Conservation (phyloP, 1,140 invertebrate genomes). For the Bradynema listronoti region DNA sequence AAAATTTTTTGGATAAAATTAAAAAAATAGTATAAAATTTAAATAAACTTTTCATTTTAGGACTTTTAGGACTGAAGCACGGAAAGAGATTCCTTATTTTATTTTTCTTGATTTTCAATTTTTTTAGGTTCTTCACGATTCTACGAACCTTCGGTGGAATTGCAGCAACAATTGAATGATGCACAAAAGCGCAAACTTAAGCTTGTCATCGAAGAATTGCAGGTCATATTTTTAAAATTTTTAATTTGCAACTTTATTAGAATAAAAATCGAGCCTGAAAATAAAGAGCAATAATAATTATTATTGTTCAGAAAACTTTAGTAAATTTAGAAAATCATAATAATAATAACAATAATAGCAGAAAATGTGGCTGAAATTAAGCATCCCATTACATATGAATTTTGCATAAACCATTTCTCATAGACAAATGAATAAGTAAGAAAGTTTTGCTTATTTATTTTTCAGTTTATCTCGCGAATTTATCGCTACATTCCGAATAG, state of each 20-base stretch:
- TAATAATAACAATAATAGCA: too few relatives aligned
- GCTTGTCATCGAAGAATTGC: neutral
- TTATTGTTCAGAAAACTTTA: too few relatives aligned
- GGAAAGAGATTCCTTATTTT: neutral
- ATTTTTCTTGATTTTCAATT: neutral
- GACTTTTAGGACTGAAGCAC: neutral
- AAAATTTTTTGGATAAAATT: neutral
- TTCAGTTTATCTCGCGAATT: constrained; percentile 2
- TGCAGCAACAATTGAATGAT: neutral
- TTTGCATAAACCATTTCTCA: too few relatives aligned
- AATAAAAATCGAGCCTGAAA: too few relatives aligned
- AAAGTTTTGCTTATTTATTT: neutral
- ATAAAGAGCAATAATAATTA: too few relatives aligned
- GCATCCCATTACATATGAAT: too few relatives aligned
- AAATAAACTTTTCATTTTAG: neutral
- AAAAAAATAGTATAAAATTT: neutral
- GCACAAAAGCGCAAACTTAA: neutral
- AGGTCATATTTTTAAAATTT: neutral
- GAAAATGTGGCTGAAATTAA: too few relatives aligned
- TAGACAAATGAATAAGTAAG: too few relatives aligned
- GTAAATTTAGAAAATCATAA: too few relatives aligned
- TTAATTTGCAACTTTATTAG: neutral
- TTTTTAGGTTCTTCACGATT: neutral
- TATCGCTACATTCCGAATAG: neutral
- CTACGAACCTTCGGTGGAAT: neutral